These are phyloP conservation scores for Carettochelys insculpta DNA, from an alignment of 2,113 vertebrate species.

Conservation along the genomic window DNA sequence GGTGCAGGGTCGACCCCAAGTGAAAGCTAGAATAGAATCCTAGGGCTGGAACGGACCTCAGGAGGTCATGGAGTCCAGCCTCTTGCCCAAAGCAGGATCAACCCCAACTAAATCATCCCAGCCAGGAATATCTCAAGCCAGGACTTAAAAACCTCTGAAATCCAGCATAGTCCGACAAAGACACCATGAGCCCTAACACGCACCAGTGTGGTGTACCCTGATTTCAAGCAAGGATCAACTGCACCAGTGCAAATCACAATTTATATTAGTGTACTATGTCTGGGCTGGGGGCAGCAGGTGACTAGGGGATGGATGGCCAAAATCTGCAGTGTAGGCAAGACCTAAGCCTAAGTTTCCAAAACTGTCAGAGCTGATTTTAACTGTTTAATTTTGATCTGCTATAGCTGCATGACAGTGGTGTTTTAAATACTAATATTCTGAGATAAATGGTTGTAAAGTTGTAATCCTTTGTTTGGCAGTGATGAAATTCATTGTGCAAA, in stretches of 20 bases:
- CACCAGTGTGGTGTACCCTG: not conserved
- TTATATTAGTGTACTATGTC: not conserved
- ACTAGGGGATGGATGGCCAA: not conserved
- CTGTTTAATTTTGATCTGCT: not conserved
- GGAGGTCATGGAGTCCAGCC: too few species aligned
- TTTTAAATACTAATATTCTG: not conserved
- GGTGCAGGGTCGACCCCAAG: not conserved
- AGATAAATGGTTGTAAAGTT: fast-evolving
- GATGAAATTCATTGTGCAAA: not conserved
- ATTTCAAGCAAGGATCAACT: not conserved
- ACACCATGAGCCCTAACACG: not conserved
- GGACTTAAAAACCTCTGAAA: too few species aligned
- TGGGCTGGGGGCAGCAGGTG: not conserved
- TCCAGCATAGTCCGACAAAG: not conserved
- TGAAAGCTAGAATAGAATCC: too few species aligned
- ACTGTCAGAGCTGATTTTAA: not conserved
- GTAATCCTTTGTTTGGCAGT: not conserved
- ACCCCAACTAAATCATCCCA: too few species aligned
- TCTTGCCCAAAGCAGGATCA: too few species aligned
- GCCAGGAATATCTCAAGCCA: too few species aligned
- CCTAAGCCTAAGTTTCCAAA: not conserved
- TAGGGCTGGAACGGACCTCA: too few species aligned
- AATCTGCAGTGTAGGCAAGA: fast-evolving
- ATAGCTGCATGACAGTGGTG: not conserved
- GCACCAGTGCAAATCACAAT: not conserved